phyloP scores from a whole-genome alignment of 2,113 vertebrate genomes.

The Monarcha castaneiventris region DNA sequence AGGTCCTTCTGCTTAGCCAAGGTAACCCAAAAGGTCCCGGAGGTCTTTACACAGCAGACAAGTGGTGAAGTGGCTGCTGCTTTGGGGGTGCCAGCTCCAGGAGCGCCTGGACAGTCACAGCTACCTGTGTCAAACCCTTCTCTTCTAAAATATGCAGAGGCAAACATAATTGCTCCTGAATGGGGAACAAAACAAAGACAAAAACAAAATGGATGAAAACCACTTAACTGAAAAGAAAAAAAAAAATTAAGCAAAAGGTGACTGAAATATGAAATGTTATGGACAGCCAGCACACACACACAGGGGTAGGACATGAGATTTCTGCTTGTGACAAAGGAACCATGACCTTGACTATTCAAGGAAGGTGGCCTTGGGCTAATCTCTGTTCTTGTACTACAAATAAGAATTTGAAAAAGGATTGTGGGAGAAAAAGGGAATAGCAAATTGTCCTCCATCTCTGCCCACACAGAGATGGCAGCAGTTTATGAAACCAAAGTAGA shows the following conservation, averaged over 20 bases:
- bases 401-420: background rate
- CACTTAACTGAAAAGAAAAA: slow-evolving; percentile 69
- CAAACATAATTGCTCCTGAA: slow-evolving; percentile 93
- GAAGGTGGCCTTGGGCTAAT: background rate
- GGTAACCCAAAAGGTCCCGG: slow-evolving; percentile 25
- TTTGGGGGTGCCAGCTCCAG: slow-evolving; percentile 91
- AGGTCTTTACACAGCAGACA: slow-evolving; percentile 71
- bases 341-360: background rate
- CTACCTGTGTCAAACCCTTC: slow-evolving; percentile 91
- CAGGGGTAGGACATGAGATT: background rate
- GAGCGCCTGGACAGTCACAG: slow-evolving; percentile 88
- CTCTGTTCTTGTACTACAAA: background rate
- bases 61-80: slow-evolving; percentile 71
- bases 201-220: slow-evolving; percentile 72
- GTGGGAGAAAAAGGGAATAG: background rate
- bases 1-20: slow-evolving; percentile 62
- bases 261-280: slow-evolving; percentile 37
- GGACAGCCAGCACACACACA: slow-evolving; percentile 5
- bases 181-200: slow-evolving; percentile 72
- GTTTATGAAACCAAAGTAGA: background rate
- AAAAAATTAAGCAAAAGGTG: slow-evolving; percentile 51
- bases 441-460: background rate
- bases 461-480: background rate
- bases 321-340: background rate
- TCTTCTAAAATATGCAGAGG: slow-evolving; percentile 99